Evolutionary conservation across 2,113 vertebrate species (phyloP).

Genomic region (Thamnophis sirtalis): DNA sequence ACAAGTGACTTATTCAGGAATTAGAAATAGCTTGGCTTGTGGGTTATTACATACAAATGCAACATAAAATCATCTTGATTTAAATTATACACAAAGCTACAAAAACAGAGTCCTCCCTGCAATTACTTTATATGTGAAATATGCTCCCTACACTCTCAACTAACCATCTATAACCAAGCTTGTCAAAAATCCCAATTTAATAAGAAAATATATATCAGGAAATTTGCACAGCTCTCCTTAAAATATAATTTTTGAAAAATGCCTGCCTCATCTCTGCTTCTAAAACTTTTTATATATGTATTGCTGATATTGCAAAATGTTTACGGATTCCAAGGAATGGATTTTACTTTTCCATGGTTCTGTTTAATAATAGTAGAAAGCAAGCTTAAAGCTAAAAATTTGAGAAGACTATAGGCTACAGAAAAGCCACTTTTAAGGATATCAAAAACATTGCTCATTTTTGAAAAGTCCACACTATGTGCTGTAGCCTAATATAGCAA

Average conservation of each 20-base stretch:
- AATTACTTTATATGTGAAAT: slow-evolving; percentile 25
- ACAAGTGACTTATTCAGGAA: slow-evolving; percentile 18
- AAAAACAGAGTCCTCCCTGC: slow-evolving; percentile 7
- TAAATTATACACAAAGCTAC: slow-evolving; percentile 35
- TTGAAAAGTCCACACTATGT: background rate
- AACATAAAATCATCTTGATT: background rate
- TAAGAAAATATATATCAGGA: slow-evolving; percentile 28
- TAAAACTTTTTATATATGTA: background rate
- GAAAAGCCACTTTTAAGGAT: background rate
- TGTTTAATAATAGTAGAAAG: slow-evolving; percentile 5
- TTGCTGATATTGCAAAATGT: slow-evolving; percentile 24
- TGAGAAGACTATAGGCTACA: background rate
- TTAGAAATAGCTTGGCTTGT: slow-evolving; percentile 7
- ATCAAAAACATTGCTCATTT: no score
- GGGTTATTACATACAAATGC: background rate
- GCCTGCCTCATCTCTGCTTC: background rate
- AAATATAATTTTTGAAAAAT: slow-evolving; percentile 26
- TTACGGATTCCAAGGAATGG: background rate
- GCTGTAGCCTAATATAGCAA: background rate
- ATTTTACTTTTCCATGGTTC: background rate
- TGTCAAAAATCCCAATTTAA: slow-evolving; percentile 21
- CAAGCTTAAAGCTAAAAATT: background rate
- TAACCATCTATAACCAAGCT: slow-evolving; percentile 3
- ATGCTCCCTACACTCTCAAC: slow-evolving; percentile 3
- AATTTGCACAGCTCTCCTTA: background rate